phyloP scores from a whole-genome alignment of 2,797 vertebrate genomes.

The Centropyge bicolor region DNA sequence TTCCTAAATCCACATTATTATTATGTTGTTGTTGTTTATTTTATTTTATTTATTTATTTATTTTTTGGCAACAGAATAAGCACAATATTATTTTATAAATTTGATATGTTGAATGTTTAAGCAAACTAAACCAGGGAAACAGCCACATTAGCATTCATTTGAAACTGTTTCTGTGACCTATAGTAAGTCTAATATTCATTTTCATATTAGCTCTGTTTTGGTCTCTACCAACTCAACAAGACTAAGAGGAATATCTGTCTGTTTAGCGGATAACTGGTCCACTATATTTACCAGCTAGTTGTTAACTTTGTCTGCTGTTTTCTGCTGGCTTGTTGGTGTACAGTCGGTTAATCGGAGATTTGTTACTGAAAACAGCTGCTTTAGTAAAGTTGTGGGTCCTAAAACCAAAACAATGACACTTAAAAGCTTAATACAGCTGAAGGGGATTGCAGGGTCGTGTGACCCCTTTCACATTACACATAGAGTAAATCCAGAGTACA shows the following conservation, averaged over 20 bases:
- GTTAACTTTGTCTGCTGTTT: not conserved
- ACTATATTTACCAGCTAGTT: not conserved
- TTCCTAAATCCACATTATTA: not conserved
- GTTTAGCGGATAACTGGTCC: not conserved
- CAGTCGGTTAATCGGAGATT: not conserved
- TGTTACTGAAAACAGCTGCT: not conserved
- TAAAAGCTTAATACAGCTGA: not conserved
- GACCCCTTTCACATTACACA: not conserved
- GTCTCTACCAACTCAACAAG: not conserved
- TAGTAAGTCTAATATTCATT: not conserved
- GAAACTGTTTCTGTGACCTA: not conserved
- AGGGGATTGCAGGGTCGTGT: not conserved
- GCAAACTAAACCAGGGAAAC: not conserved
- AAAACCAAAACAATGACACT: conserved; percentile 1
- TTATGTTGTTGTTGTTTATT: too few relatives aligned
- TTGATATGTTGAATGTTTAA: not conserved
- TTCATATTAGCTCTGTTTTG: not conserved
- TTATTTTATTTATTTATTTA: not conserved
- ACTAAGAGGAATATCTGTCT: not conserved
- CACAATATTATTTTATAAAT: not conserved
- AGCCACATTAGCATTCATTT: not conserved
- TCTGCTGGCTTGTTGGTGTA: not conserved
- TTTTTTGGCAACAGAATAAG: not conserved
- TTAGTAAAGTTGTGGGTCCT: not conserved
- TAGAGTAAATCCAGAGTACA: not conserved